These are phyloP conservation scores for Microplitis demolitor DNA, from an alignment of 1,140 invertebrate genomes.

Conservation along the genomic window DNA sequence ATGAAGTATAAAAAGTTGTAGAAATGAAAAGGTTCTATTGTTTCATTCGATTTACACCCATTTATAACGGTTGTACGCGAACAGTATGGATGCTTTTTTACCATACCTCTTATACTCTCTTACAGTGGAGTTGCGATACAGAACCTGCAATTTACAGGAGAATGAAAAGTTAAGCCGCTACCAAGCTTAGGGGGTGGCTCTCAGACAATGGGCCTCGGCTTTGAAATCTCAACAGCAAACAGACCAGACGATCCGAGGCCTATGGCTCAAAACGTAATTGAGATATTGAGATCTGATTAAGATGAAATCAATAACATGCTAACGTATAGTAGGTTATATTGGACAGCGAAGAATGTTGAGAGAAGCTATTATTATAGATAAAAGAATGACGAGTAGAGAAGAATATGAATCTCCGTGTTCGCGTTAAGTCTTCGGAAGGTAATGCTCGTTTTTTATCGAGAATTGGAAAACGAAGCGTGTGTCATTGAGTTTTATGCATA, in stretches of 20 bases:
- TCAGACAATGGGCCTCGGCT: constrained; percentile 34
- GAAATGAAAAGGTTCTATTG: constrained; percentile 16
- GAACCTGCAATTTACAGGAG: constrained; percentile 35
- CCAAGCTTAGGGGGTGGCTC: constrained; percentile 25
- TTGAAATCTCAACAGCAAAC: constrained; percentile 34
- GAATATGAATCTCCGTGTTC: constrained; percentile 4
- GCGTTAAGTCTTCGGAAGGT: background rate
- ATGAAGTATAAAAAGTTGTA: background rate
- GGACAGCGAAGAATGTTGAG: constrained; percentile 2
- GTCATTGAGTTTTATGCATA: constrained; percentile 9
- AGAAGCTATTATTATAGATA: constrained; percentile 11
- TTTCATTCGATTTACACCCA: constrained; percentile 33
- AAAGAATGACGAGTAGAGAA: constrained; percentile 10
- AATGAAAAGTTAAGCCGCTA: constrained; percentile 37
- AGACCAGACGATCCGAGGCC: constrained; percentile 18
- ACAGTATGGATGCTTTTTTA: constrained; percentile 5
- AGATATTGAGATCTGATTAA: constrained; percentile 45
- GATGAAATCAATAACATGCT: constrained; percentile 49
- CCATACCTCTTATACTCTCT: background rate
- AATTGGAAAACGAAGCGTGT: constrained; percentile 28
- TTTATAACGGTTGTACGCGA: background rate
- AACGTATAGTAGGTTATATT: constrained; percentile 16
- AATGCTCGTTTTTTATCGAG: constrained; percentile 23
- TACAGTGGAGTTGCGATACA: constrained; percentile 14
- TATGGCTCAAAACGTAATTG: constrained; percentile 56